These are phyloP conservation scores for Helicoverpa assulta DNA, from an alignment of 2,888 invertebrate species.

Conservation along the genomic window DNA sequence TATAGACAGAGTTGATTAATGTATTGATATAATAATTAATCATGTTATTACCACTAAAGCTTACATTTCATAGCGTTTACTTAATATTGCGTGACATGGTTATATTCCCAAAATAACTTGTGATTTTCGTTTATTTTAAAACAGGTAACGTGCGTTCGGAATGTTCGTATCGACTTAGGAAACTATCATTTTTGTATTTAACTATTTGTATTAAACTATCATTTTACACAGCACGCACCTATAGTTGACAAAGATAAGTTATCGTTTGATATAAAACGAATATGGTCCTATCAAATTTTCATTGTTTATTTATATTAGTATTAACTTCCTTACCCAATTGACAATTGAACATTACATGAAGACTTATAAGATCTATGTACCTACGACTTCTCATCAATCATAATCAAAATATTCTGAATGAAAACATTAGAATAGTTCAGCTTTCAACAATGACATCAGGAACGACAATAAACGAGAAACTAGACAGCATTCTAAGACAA, in stretches of 20 bases:
- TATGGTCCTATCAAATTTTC: too few relatives aligned
- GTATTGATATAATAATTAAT: not conserved
- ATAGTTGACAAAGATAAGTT: slow-evolving; percentile 24
- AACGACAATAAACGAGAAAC: slow-evolving; percentile 1
- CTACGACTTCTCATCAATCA: too few relatives aligned
- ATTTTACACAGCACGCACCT: slow-evolving; percentile 35
- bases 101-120: slow-evolving; percentile 25
- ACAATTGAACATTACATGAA: too few relatives aligned
- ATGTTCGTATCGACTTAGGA: slow-evolving; percentile 15
- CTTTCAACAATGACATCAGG: not conserved
- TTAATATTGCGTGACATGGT: slow-evolving; percentile 36
- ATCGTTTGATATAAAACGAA: too few relatives aligned
- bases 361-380: too few relatives aligned
- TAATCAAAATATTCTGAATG: too few relatives aligned
- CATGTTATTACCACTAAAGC: slow-evolving; percentile 2
- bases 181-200: slow-evolving; percentile 18
- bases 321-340: too few relatives aligned
- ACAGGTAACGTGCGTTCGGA: slow-evolving; percentile 9
- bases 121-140: slow-evolving; percentile 3
- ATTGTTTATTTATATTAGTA: too few relatives aligned
- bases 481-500: slow-evolving; percentile 6
- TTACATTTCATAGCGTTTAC: not conserved
- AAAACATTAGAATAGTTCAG: not conserved
- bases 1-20: not conserved
- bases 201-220: too few relatives aligned